phyloP scores from a whole-genome alignment of 2,888 invertebrate genomes.

The Epinotia bilunana region DNA sequence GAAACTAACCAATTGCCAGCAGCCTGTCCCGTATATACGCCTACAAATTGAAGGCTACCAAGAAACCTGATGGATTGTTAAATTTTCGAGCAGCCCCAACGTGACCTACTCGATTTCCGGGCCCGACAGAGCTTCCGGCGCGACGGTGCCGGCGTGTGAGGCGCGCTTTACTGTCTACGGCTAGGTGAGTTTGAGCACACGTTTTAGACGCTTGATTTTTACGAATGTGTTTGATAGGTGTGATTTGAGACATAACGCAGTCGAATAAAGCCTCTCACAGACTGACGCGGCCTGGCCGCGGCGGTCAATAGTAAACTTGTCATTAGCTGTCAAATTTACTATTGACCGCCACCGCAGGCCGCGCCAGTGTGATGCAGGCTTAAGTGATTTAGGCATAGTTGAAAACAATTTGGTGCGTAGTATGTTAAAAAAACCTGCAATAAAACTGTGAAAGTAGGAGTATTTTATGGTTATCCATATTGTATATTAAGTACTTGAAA shows the following conservation, averaged over 20 bases:
- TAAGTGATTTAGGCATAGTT: too few species aligned
- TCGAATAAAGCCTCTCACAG: too few species aligned
- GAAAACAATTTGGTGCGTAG: too few species aligned
- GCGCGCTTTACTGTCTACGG: constrained; percentile 14
- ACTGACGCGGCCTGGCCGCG: too few species aligned
- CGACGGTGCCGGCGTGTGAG: constrained; percentile 31
- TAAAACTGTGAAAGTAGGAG: too few species aligned
- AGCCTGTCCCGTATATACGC: neutral
- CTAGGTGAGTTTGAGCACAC: constrained; percentile 15
- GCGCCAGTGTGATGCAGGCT: too few species aligned
- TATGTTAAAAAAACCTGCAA: too few species aligned
- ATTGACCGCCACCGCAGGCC: too few species aligned
- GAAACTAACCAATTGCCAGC: neutral
- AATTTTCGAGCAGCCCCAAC: constrained; percentile 38
- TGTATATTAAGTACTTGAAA: too few species aligned
- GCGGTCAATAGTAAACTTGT: too few species aligned
- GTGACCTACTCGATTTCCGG: constrained; percentile 47
- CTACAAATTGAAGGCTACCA: constrained; percentile 21
- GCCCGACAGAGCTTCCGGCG: constrained; percentile 34
- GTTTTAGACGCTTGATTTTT: constrained; percentile 21
- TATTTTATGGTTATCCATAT: too few species aligned
- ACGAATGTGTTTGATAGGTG: constrained; percentile 4
- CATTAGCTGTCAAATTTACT: too few species aligned
- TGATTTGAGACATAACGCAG: neutral
- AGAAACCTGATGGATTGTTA: constrained; percentile 40